A percentile compares a stretch with the other conserved stretches of the same genome.
phyloP scores from a whole-genome alignment of 1,140 invertebrate genomes.

The Euura lappo region DNA sequence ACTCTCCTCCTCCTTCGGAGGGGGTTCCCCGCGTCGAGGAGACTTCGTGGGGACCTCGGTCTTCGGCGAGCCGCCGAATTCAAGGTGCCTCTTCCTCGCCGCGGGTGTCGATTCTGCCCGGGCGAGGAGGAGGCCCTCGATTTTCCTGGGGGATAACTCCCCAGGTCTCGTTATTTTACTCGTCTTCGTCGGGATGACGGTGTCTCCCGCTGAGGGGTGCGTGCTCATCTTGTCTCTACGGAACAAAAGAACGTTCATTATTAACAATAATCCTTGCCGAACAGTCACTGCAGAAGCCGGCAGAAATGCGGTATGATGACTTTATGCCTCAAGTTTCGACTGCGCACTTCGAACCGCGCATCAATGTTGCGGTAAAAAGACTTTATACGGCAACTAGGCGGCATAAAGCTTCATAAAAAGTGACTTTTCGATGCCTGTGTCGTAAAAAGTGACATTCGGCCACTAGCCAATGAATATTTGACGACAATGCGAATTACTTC shows the following conservation, averaged over 20 bases:
- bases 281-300: too few species aligned
- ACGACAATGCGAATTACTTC: too few species aligned
- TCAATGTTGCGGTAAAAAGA: too few species aligned
- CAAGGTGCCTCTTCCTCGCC: constrained; percentile 41
- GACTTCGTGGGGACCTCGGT: constrained; percentile 42
- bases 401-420: too few species aligned
- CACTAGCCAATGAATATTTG: too few species aligned
- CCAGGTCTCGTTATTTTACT: constrained; percentile 33
- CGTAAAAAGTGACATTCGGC: too few species aligned
- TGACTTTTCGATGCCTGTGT: too few species aligned
- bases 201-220: constrained; percentile 47
- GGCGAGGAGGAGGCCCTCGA: constrained; percentile 22
- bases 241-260: constrained; percentile 14
- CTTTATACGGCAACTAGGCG: too few species aligned
- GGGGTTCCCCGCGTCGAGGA: constrained; percentile 23
- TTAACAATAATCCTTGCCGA: too few species aligned
- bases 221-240: constrained; percentile 39
- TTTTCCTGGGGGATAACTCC: constrained; percentile 26
- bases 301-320: too few species aligned
- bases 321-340: too few species aligned
- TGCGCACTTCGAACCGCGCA: too few species aligned
- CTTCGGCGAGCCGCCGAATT: constrained; percentile 35
- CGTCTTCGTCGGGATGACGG: constrained; percentile 48
- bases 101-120: constrained; percentile 43
- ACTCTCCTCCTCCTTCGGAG: background rate